Evolutionary conservation across 2,888 invertebrate species (phyloP), one percentile per base, ranked within the genome.

Genomic region (Volucella inflata): DNA sequence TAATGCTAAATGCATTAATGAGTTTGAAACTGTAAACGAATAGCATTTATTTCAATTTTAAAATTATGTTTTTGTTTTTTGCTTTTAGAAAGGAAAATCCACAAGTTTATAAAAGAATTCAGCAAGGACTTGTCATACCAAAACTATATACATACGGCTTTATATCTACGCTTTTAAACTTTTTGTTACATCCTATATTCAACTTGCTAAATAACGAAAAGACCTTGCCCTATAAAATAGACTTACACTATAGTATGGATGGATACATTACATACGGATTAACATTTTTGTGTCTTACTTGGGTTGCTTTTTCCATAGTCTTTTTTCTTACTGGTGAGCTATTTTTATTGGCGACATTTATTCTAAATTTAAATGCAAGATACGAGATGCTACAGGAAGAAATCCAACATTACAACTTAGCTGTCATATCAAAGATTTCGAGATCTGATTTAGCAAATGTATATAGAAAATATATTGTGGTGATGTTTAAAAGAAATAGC

Each of bases 341-440:
- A 0, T 90, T 90, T 88, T 70, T 90, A 0, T 64, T 91, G 79
- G 89, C 89, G 14, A 90, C 88, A 64, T 65, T 89, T 12, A 88
- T 90, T 53, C 80, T 89, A 78, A 89, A 91, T 72, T 82, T 91
- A 14, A 90, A 90, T 87, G 89, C 88, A 1, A 88, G 90, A 0
- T 90, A 89, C 64, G 17, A 77, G 1, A 74, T 89, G 42, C 65
- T 91, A 57, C 87, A 88, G 0, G 65, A 82, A 16, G 89, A 91
- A 51, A 57, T 90, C 8, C 30, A 67, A 0, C 10, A 64, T 4
- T 17, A 87, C 12, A 74, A 74, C 1, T 36, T 50, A 11, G 2
- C n/a, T 17, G 6, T 40, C 8, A 10, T 74, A n/a, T 21, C 38
- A 1, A 1, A n/a, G 2, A 64, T 10, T n/a, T 14, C 12, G 9